A percentile compares a stretch with the other conserved stretches of the same genome.
These are phyloP conservation scores for Patella depressa DNA, from an alignment of 2,888 invertebrate species.

Conservation along the genomic window DNA sequence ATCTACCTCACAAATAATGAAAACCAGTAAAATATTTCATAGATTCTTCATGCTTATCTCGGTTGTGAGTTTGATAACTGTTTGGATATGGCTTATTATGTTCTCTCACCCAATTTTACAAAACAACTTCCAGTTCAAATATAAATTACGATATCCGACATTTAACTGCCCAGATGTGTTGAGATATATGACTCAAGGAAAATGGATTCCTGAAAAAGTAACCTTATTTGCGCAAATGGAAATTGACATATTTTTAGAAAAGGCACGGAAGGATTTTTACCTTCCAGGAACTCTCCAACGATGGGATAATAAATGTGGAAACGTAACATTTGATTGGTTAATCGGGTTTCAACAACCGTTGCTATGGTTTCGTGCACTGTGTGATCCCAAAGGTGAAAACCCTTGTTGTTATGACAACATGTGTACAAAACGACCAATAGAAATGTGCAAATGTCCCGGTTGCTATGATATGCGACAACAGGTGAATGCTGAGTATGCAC, in stretches of 20 bases:
- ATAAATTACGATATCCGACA: not conserved
- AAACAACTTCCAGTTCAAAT: not conserved
- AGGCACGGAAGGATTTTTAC: not conserved
- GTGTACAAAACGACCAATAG: not conserved
- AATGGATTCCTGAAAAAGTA: not conserved
- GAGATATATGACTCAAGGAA: not conserved
- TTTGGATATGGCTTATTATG: not conserved
- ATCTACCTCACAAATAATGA: no score
- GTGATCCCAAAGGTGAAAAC: constrained; percentile 6
- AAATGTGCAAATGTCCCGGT: constrained; percentile 9
- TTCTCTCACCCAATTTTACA: constrained; percentile 3
- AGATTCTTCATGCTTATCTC: no score
- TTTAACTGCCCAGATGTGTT: not conserved
- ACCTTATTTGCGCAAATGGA: not conserved
- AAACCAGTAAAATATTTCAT: no score
- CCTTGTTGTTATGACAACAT: constrained; percentile 18
- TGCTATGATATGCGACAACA: constrained; percentile 5
- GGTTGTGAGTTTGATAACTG: not conserved
- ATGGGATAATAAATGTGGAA: constrained; percentile 15
- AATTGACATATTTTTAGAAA: constrained; percentile 11
- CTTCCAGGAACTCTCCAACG: constrained; percentile 13
- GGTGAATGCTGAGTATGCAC: not conserved
- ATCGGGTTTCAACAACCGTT: not conserved
- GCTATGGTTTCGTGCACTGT: constrained; percentile 12
- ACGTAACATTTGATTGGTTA: constrained; percentile 18